phyloP scores from a whole-genome alignment of 2,888 invertebrate species.

The Lasioglossum figueresi region DNA sequence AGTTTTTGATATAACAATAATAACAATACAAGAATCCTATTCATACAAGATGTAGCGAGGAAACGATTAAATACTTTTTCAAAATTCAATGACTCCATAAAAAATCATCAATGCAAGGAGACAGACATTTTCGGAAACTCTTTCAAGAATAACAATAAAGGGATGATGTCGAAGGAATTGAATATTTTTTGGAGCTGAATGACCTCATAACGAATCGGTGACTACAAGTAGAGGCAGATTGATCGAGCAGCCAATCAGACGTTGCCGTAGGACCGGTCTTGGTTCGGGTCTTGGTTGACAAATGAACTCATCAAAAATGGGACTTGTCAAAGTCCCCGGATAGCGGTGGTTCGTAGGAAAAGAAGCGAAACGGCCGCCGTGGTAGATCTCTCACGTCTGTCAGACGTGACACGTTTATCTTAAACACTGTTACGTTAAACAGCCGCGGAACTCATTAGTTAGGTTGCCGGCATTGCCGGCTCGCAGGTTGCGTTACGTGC shows the following conservation, averaged over 20 bases:
- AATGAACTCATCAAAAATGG: conserved; percentile 21
- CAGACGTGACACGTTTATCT: conserved; percentile 56
- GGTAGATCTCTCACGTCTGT: conserved; percentile 51
- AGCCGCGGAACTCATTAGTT: conserved; percentile 56
- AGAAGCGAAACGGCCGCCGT: conserved; percentile 16
- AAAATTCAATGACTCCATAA: background rate
- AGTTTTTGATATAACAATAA: background rate
- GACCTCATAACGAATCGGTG: background rate
- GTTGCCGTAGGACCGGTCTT: conserved; percentile 5
- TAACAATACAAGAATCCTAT: background rate
- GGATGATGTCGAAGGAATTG: background rate
- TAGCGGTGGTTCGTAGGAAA: conserved; percentile 12
- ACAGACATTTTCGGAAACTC: background rate
- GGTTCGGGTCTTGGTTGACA: background rate
- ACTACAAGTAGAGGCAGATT: background rate
- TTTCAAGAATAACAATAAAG: background rate
- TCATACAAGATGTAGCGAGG: background rate
- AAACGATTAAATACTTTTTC: background rate
- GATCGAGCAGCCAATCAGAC: conserved; percentile 9
- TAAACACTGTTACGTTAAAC: conserved; percentile 56
- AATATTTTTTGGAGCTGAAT: background rate
- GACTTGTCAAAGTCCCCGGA: background rate
- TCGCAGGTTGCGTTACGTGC: conserved; percentile 38
- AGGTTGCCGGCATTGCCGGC: conserved; percentile 44
- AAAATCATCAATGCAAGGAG: background rate